A percentile compares a stretch with the other conserved stretches of the same genome.
These are phyloP conservation scores for Nebria ingens DNA, from an alignment of 1,140 invertebrate genomes.

Conservation along the genomic window DNA sequence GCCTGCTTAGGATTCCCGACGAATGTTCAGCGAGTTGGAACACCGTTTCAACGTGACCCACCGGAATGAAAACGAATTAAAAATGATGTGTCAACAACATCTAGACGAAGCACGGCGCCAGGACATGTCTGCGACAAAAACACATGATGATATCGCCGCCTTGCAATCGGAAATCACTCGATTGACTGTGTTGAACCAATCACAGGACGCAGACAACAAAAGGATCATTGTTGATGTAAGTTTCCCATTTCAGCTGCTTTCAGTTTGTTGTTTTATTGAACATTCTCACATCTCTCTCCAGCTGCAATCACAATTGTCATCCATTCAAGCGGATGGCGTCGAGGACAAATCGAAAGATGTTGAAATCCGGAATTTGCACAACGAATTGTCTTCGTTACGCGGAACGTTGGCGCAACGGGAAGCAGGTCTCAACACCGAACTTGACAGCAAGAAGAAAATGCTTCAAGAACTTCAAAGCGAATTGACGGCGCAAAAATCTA, in stretches of 20 bases:
- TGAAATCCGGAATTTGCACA: slow-evolving; percentile 26
- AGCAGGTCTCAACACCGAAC: slow-evolving; percentile 29
- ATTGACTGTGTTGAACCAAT: not conserved
- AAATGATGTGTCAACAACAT: not conserved
- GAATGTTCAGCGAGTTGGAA: not conserved
- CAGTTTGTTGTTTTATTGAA: no score
- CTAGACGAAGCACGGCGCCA: not conserved
- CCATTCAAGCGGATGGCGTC: slow-evolving; percentile 23
- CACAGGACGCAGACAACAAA: not conserved
- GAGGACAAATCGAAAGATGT: slow-evolving; percentile 26
- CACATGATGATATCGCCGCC: not conserved
- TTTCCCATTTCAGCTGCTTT: not conserved
- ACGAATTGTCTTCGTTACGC: slow-evolving; percentile 24
- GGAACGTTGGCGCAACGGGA: slow-evolving; percentile 25
- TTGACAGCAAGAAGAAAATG: slow-evolving; percentile 22
- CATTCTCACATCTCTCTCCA: no score
- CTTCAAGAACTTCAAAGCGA: slow-evolving; percentile 41
- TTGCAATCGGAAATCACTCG: not conserved
- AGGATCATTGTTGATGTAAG: not conserved
- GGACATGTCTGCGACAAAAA: not conserved
- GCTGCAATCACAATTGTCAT: slow-evolving; percentile 22
- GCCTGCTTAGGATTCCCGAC: not conserved
- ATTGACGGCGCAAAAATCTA: slow-evolving; percentile 54
- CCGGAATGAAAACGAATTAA: not conserved
- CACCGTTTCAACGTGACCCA: not conserved